phyloP scores from a whole-genome alignment of 2,888 invertebrate genomes.

The Marronus borbonicus region DNA sequence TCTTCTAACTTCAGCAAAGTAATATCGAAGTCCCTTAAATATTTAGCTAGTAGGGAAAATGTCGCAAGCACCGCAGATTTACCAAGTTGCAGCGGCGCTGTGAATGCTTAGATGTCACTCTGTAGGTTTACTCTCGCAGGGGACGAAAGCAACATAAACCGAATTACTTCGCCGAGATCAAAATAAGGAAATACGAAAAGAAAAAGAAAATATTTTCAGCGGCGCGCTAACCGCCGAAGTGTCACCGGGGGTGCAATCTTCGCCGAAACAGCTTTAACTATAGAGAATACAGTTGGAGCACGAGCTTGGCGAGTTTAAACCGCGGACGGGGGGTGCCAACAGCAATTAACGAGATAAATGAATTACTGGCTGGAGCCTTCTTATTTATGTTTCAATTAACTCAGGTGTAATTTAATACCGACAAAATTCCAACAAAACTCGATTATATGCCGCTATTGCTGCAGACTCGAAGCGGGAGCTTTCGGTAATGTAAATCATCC shows the following conservation, averaged over 20 bases:
- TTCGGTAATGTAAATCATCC: constrained; percentile 42
- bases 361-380: constrained; percentile 47
- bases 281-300: neutral
- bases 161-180: constrained; percentile 21
- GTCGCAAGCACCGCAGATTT: no score
- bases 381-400: constrained; percentile 54
- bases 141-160: neutral
- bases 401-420: constrained; percentile 48
- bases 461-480: constrained; percentile 9
- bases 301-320: constrained; percentile 8
- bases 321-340: constrained; percentile 30
- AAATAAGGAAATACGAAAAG: constrained; percentile 7
- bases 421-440: constrained; percentile 42
- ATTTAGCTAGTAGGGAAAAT: no score
- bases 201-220: constrained; percentile 6
- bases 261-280: neutral
- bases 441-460: constrained; percentile 24
- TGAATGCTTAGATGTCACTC: neutral
- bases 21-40: no score
- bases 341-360: constrained; percentile 48
- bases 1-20: no score
- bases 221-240: constrained; percentile 28
- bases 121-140: constrained; percentile 1
- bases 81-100: neutral
- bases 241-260: constrained; percentile 38